A percentile compares a stretch with the other conserved stretches of the same genome.
These are phyloP conservation scores for Polydrusus cervinus DNA, from an alignment of 2,888 invertebrate species.

Conservation along the genomic window DNA sequence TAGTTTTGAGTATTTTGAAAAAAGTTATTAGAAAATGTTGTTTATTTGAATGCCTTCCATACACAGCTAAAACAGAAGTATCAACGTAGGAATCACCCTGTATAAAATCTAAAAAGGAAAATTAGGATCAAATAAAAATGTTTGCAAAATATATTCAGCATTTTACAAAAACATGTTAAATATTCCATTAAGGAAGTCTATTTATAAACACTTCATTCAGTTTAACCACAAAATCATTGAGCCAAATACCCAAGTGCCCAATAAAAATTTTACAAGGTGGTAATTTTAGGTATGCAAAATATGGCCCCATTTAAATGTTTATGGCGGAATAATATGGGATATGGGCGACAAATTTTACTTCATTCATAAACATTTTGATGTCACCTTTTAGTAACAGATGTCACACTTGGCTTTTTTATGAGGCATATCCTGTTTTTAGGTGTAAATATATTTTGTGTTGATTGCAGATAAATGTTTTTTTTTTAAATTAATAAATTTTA, in stretches of 20 bases:
- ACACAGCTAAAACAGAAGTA: too few relatives aligned
- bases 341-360: constrained; percentile 24
- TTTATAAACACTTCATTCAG: constrained; percentile 27
- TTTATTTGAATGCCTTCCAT: too few relatives aligned
- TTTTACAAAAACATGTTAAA: constrained; percentile 8
- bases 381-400: constrained; percentile 28
- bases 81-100: too few relatives aligned
- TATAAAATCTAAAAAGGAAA: too few relatives aligned
- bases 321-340: constrained; percentile 13
- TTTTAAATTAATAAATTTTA: not conserved
- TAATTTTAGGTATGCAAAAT: constrained; percentile 31
- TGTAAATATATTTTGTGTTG: constrained; percentile 16
- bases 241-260: constrained; percentile 23
- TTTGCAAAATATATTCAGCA: not conserved
- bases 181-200: constrained; percentile 12
- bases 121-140: not conserved
- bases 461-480: not conserved
- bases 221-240: constrained; percentile 24
- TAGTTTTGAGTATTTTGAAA: too few relatives aligned
- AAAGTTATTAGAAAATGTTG: too few relatives aligned
- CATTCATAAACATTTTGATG: constrained; percentile 31
- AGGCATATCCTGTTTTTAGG: constrained; percentile 23
- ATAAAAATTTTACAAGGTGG: constrained; percentile 27
- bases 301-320: constrained; percentile 25
- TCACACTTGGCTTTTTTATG: constrained; percentile 21